Evolutionary conservation across 2,113 vertebrate species (phyloP).

Genomic region (Porphyrio hochstetteri): DNA sequence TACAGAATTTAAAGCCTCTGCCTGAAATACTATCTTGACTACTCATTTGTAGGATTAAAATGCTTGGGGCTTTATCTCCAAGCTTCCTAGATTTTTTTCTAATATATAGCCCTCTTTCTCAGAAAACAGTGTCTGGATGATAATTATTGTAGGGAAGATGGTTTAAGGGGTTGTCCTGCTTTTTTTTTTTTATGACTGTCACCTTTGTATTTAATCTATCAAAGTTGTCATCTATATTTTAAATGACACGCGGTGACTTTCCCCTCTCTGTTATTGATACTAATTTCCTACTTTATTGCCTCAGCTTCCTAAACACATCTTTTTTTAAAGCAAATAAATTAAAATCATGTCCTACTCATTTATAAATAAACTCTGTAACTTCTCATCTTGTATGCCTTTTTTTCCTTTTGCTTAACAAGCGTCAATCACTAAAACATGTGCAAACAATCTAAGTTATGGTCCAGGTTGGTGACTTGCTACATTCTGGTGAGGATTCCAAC

Average conservation of each 20-base stretch:
- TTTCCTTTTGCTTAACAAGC: background rate
- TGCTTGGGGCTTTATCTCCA: background rate
- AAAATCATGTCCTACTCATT: background rate
- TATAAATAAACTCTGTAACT: background rate
- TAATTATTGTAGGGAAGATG: background rate
- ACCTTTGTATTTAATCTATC: background rate
- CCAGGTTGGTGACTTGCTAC: background rate
- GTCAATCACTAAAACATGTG: slow-evolving; percentile 19
- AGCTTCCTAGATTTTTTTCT: background rate
- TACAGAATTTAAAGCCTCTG: background rate
- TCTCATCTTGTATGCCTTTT: background rate
- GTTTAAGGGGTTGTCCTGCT: background rate
- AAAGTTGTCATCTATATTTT: background rate
- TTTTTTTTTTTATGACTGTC: background rate
- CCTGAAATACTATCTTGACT: background rate
- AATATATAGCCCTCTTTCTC: background rate
- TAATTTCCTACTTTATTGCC: background rate
- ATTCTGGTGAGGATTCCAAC: background rate
- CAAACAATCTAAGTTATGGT: background rate
- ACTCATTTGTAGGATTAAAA: background rate
- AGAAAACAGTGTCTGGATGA: accelerated
- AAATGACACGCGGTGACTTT: background rate
- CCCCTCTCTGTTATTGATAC: background rate
- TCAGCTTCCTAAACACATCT: background rate
- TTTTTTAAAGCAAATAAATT: background rate